Evolutionary conservation across 2,797 vertebrate genomes (phyloP).

Genomic region (Pyrrhura leucotis): DNA sequence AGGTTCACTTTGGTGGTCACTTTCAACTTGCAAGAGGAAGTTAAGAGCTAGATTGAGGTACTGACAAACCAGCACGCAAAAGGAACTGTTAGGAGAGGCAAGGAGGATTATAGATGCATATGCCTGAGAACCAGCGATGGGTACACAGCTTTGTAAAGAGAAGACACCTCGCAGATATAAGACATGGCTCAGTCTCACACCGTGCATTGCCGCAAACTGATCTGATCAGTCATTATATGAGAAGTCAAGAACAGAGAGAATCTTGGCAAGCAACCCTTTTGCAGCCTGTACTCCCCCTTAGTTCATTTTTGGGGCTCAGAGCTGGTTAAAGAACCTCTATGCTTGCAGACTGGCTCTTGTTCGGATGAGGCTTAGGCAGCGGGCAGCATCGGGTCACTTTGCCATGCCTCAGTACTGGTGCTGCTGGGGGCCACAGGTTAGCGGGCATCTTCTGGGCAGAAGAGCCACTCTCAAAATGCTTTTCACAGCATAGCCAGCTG

Average conservation of each 20-base stretch:
- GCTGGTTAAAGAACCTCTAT: fast-evolving
- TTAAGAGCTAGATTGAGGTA: neutral
- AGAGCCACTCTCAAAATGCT: fast-evolving
- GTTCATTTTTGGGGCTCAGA: neutral
- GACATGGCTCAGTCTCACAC: neutral
- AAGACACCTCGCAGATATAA: no score
- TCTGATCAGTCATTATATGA: fast-evolving
- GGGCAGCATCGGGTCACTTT: fast-evolving
- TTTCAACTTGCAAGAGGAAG: neutral
- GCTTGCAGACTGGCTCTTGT: neutral
- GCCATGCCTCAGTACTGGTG: neutral
- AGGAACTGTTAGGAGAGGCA: neutral
- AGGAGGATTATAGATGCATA: fast-evolving
- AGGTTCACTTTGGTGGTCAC: neutral
- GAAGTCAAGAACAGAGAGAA: fast-evolving
- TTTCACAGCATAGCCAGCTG: fast-evolving
- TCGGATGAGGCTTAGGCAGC: neutral
- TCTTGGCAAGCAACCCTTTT: neutral
- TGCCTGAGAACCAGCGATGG: fast-evolving
- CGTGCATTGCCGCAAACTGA: fast-evolving
- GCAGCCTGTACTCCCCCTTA: neutral
- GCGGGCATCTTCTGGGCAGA: fast-evolving
- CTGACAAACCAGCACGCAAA: neutral
- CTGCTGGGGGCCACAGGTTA: neutral
- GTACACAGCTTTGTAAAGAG: fast-evolving